Base-by-base conservation (phyloP, 2,797 vertebrate genomes). In the Girardinus metallicus region DNA sequence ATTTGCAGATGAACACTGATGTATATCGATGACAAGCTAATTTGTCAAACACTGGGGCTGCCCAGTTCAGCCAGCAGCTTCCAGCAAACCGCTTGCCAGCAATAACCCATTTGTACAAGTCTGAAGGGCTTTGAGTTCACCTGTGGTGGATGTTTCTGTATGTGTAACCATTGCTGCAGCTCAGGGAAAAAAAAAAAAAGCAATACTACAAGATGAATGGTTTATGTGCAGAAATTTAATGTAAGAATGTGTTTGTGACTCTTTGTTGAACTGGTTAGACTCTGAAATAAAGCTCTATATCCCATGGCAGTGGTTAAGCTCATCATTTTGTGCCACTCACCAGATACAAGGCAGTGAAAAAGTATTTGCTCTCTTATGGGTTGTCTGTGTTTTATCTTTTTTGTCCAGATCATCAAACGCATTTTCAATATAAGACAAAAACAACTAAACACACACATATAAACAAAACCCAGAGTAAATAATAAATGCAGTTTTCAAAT, bases 1-100 rank as follows among this genome's bases (percentile, higher is more conserved):
- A 86, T 92, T 92, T 91, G 83, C 89, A 91, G 87, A 92, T 87
- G 90, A 91, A 86, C 89, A 84, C 87, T 88, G 90, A 91, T 91
- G 83, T 86, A 85, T 89, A 79, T 72, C 41, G 80, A 92, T 89
- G 91, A 93, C 91, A 90, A 39, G 8, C 76, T 85, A 87, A 94
- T 95, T 92, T 90, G 92, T 95, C 92, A 93, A 81, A 41, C 84
- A 73, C 80, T 81, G 75, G 34, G 23, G 80, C 79, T 53, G 85
- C 88, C 89, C 89, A 83, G 81, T 86, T 81, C 78, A 36, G 86
- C 91, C 87, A 84, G 83, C 87, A 83, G 92, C 84, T 90, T 87
- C 73, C 81, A 83, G 83, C 85, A 79, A 34, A 29, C 85, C 73
- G 88, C 82, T 85, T 75, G 85, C 86, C 88, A 84, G 87, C 88